These are phyloP conservation scores for Romanogobio albipinnatus DNA, from an alignment of 2,113 vertebrate species.

Conservation along the genomic window DNA sequence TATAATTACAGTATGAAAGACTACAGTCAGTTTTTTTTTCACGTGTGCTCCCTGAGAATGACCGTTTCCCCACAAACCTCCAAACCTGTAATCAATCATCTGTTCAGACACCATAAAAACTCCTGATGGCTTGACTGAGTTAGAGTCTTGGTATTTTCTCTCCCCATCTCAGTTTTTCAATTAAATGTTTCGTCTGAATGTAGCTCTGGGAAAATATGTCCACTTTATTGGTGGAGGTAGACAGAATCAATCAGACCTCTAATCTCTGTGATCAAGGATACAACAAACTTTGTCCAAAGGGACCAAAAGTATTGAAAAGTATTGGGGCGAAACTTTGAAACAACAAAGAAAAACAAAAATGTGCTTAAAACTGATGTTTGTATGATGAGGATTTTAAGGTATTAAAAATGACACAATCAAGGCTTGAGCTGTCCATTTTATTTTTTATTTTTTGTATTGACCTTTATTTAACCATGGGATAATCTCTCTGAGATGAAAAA, in stretches of 20 bases:
- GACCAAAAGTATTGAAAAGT: background rate
- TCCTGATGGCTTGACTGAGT: background rate
- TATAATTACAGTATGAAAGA: conserved; percentile 42
- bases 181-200: background rate
- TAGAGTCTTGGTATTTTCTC: conserved; percentile 14
- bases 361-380: background rate
- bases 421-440: background rate
- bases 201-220: conserved; percentile 3
- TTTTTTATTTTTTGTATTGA: no score
- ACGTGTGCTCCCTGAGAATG: conserved; percentile 60
- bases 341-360: background rate
- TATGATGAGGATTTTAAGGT: background rate
- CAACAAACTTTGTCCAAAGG: conserved; percentile 23
- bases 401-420: background rate
- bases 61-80: conserved; percentile 38
- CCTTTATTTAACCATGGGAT: no score
- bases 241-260: conserved; percentile 27
- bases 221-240: conserved; percentile 13
- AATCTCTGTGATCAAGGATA: conserved; percentile 4
- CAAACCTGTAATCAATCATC: conserved; percentile 40
- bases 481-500: no score
- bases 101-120: conserved; percentile 40
- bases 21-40: conserved; percentile 48
- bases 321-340: background rate
- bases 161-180: background rate